Percentiles rank a stretch among this genome's conserved stretches.
Evolutionary conservation across 37 sponge, comb jelly and placozoan genomes (phyloP).

Genomic region (Haliclona indistincta): DNA sequence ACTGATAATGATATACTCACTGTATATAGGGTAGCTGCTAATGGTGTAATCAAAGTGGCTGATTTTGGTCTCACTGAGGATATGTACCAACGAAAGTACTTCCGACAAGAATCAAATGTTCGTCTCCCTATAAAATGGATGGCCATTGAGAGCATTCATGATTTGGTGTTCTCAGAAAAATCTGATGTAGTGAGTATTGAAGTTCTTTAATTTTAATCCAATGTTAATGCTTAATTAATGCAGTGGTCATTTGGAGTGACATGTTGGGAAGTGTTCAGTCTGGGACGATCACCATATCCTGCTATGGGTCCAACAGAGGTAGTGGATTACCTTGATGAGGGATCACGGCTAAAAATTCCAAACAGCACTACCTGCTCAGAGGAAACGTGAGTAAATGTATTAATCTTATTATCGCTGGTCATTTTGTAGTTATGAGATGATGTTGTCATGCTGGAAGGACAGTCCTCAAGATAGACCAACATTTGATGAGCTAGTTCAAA

Average conservation of each 20-base stretch:
- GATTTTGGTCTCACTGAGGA: constrained; percentile 47
- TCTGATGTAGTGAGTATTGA: constrained; percentile 23
- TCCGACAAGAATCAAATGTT: constrained; percentile 22
- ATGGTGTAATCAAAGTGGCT: constrained; percentile 26
- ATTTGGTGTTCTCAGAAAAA: constrained; percentile 35
- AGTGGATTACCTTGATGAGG: constrained; percentile 7
- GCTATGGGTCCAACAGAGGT: constrained; percentile 14
- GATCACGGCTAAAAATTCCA: constrained; percentile 6
- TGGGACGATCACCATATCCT: constrained; percentile 25
- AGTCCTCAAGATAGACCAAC: constrained; percentile 20
- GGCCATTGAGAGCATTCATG: constrained; percentile 34
- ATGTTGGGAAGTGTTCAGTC: constrained; percentile 42
- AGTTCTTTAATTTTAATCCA: no score
- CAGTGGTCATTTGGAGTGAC: constrained; percentile 47
- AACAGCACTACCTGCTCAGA: constrained; percentile 18
- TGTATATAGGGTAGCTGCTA: constrained; percentile 6
- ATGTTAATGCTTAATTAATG: neutral
- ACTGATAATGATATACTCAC: no score
- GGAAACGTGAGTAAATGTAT: constrained; percentile 5
- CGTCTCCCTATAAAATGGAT: constrained; percentile 27
- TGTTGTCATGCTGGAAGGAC: constrained; percentile 36
- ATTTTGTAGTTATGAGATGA: constrained; percentile 25
- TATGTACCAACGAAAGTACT: constrained; percentile 25
- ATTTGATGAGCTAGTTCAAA: constrained; percentile 33
- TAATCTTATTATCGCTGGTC: neutral